Percentiles rank a stretch among this genome's conserved stretches.
phyloP scores from a whole-genome alignment of 2,797 vertebrate genomes.

The Halcyon smyrnensis region DNA sequence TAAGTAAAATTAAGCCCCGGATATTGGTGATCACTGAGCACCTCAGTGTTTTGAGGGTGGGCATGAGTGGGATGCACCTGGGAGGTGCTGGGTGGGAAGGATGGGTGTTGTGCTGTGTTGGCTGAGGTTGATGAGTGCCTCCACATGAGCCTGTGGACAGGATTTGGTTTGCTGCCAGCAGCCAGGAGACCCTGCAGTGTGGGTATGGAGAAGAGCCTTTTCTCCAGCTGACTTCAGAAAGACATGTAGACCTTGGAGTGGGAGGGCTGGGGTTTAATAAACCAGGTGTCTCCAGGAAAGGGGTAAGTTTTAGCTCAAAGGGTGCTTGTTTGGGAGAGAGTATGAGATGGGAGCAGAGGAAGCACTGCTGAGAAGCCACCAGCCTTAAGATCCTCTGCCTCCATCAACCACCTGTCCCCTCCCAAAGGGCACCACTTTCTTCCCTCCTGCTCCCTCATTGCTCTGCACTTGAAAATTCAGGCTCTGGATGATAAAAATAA shows the following conservation, averaged over 20 bases:
- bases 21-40: too few relatives aligned
- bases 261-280: background rate
- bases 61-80: background rate
- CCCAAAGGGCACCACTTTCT: background rate
- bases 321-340: accelerated
- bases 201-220: background rate
- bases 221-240: background rate
- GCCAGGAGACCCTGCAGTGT: background rate
- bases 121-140: background rate
- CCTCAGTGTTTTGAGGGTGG: accelerated
- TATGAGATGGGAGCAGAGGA: background rate
- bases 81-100: background rate
- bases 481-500: background rate
- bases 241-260: background rate
- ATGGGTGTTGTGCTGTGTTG: accelerated
- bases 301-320: background rate
- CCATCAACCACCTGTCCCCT: accelerated
- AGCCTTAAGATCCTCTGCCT: background rate
- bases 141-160: background rate
- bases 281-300: background rate
- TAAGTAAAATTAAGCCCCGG: background rate
- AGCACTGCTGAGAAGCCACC: background rate
- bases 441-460: background rate
- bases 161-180: background rate
- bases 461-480: background rate